Base-by-base conservation (phyloP, 2,113 vertebrate species). In the Oryzias javanicus region DNA sequence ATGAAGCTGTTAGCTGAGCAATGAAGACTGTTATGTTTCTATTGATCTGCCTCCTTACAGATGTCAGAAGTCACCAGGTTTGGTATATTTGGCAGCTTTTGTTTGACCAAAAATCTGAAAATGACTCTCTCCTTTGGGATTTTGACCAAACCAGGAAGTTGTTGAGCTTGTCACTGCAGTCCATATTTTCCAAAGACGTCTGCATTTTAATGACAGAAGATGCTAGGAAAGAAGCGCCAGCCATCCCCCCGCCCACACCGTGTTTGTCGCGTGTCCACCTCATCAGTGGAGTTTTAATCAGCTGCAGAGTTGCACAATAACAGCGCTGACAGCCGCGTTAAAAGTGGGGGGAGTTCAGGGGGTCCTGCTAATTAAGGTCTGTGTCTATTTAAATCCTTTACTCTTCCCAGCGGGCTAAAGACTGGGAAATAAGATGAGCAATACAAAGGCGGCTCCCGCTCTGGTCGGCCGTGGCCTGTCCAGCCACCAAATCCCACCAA, bases 281-380 rank as follows among this genome's bases (percentile, higher is more conserved):
- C 77, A 80, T 80, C 80, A 57, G 58, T 18, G 50, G 55, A 51
- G 18, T 77, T 84, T 82, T 70, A 86, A 80, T 86, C 78, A 83
- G 71, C 61, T 80, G 82, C 50, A n/a, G 14, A 76, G 24, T 63
- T 70, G 57, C 60, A 74, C 75, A 76, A 52, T 52, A 42, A 81
- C 74, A 6, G 54, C 61, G 42, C 80, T 85, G 79, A 83, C 80
- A 77, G 78, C 72, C 74, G 54, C 6, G 45, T 55, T 74, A 54
- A 80, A 80, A 63, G 67, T 66, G 80, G 83, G 80, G 83, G 76
- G 77, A 80, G 88, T 86, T 89, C 85, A 89, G 83, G 81, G 35
- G 84, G 86, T 88, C 88, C 70, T 74, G 76, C 89, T 90, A 91
- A 91, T 91, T 91, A 88, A 87, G 86, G 89, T 89, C 84, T 81